Base-by-base conservation (phyloP, 2,888 invertebrate species). In the Ochropacha duplaris region DNA sequence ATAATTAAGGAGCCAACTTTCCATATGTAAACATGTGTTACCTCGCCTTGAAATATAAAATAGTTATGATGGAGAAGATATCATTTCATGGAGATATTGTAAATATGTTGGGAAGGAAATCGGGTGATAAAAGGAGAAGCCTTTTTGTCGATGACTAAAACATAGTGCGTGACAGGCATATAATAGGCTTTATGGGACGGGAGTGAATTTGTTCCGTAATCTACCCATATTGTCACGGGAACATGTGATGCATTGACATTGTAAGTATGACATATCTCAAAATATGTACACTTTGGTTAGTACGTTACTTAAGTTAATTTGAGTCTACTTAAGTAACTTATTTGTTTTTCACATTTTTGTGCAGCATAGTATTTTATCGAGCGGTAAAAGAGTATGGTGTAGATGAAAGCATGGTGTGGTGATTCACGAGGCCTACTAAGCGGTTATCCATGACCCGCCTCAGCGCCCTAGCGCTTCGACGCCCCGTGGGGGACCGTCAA, bases 401-500 rank as follows among this genome's bases (percentile, higher is more conserved):
- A 19, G 2, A 19, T 44, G 16, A 19, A 19, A 44, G n/a, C n/a
- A n/a, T n/a, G 9, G 44, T 19, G 2, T 44, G 44, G 44, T 44
- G 44, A n/a, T 14, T 44, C 16, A 0, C 39, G 16, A n/a, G 16
- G 44, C 2, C 44, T 9, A 44, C 44, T 19, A 44, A 19, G 44
- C 19, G 12, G 31, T 31, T 31, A 31, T 31, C 31, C 44, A 19
- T 44, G 44, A 44, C 44, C 44, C 44, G 44, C 1, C 44, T 44
- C 19, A 19, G 44, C 44, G 44, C 44, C 44, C 44, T 9, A 44
- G 44, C 44, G 19, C 44, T 19, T 0, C 36, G 36, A 2, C 68
- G 65, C 24, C 74, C 72, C 78, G 74, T 71, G 69, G 78, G 90
- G 90, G 88, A 83, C 84, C 90, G 86, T 87, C 90, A 88, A 92